Base-by-base conservation (phyloP, 2,888 invertebrate genomes). In the Xestobium rufovillosum region DNA sequence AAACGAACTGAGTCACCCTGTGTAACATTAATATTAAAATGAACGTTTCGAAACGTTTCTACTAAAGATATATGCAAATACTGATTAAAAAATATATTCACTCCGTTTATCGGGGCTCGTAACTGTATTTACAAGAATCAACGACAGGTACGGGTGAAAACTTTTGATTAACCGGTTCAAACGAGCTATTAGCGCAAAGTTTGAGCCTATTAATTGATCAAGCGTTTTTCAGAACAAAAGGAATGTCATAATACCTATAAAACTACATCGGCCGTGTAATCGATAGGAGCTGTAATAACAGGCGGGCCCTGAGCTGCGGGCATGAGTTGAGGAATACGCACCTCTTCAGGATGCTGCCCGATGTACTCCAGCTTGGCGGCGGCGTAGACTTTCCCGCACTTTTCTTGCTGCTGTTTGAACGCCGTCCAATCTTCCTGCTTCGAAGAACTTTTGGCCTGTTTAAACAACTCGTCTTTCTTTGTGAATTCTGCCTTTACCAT, bases 401-500 rank as follows among this genome's bases (percentile, higher is more conserved):
- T 73, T 47, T 73, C 72, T 30, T 74, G 67, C 49, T 75, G 75
- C 29, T 69, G 69, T 51, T 72, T 70, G 51, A 71, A 76, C 33
- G 67, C 66, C 6, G 70, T 68, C 66, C 75, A 75, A 42, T 73
- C 70, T 9, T 69, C 67, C 40, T 70, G 68, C 34, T 67, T 66
- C 45, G 71, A 70, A n/a, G 63, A 56, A 31, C 52, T 55, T 51
- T 67, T 67, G 2, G 70, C 69, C 19, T 54, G 51, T 25, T 68
- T 67, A 49, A 73, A 66, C 27, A 76, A 63, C 45, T 73, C 70
- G 36, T 73, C 68, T 49, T 73, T 72, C 45, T 69, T 71, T 14
- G 44, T 37, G 36, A 75, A 71, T 50, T 74, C 74, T 3, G 56
- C 59, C 47, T 69, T 71, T 29, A 77, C 70, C 14, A 67, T 67